Base-by-base conservation (phyloP, 30 jellyfish, hydroid and myxozoan species). In the Euphysa ruthae region DNA sequence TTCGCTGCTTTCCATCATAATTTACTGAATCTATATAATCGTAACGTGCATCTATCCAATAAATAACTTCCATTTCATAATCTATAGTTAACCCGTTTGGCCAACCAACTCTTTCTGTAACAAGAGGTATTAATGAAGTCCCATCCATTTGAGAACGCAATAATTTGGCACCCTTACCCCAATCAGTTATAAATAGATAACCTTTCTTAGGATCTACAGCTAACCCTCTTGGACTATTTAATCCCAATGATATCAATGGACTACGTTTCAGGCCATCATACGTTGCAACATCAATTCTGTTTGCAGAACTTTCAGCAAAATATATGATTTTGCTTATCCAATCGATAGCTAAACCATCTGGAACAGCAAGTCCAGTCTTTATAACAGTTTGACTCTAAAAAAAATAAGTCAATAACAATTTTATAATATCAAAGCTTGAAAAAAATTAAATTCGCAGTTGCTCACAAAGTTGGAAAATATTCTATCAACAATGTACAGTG, bases 311-410 rank as follows among this genome's bases (percentile, higher is more conserved):
- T 70, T 88, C 97, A 4, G 97, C 94, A 55, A 88, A 79, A 57
- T 88, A 88, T 20, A 88, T 62, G 44, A 58, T 81, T 29, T 71
- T 70, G 0, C 93, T 58, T 15, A 88, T 61, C 97, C 97, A 88
- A 73, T 88, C 97, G 14, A 88, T 86, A 0, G 97, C 97, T 29
- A 88, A 20, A 58, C 97, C 97, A 74, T 88, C 97, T 15, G 97
- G 97, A 10, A 88, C 97, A 12, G 97, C 94, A 13, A 88, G 85
- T 20, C 97, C 94, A 55, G 82, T 88, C 4, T 87, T 43, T 6
- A 81, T 87, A 27, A 86, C 55, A 4, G 43, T 68, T 32, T 77
- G 38, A 7, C 68, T 64, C 95, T 84, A 34, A 30, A 80, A 43
- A 70, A 38, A 38, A n/a, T n/a, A n/a, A n/a, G n/a, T n/a, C n/a